Evolutionary conservation across 2,888 invertebrate genomes (phyloP).

Genomic region (Lasioglossum pauxillum): DNA sequence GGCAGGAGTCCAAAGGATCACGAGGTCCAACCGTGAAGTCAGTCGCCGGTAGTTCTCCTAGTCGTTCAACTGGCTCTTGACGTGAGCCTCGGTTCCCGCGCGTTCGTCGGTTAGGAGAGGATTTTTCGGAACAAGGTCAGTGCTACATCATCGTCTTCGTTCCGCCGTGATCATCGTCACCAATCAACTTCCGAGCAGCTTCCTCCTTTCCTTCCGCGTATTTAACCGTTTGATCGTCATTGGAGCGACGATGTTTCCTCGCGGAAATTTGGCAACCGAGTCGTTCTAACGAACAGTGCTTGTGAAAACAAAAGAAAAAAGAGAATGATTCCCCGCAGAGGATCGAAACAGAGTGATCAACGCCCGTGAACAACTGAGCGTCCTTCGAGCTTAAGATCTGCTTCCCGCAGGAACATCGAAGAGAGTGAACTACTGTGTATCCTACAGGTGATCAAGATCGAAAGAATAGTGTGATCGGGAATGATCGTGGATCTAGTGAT

Average conservation of each 20-base stretch:
- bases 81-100: conserved; percentile 74
- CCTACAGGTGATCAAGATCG: conserved; percentile 2
- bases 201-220: neutral
- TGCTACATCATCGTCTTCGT: conserved; percentile 36
- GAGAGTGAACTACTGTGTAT: conserved; percentile 48
- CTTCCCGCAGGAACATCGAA: conserved; percentile 39
- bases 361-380: conserved; percentile 65
- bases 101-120: conserved; percentile 65
- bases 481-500: conserved; percentile 6
- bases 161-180: conserved; percentile 17
- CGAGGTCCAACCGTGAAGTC: conserved; percentile 70
- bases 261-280: neutral
- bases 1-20: conserved; percentile 76
- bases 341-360: conserved; percentile 24
- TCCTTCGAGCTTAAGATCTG: conserved; percentile 22
- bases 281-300: neutral
- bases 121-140: conserved; percentile 69
- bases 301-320: neutral
- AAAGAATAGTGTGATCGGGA: neutral
- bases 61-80: conserved; percentile 63
- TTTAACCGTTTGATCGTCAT: neutral
- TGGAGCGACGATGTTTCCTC: neutral
- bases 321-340: neutral
- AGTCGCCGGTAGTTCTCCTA: conserved; percentile 62
- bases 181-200: conserved; percentile 20